These are phyloP conservation scores for Trachelus stipa DNA, from an alignment of 2,888 invertebrate genomes.

Conservation along the genomic window DNA sequence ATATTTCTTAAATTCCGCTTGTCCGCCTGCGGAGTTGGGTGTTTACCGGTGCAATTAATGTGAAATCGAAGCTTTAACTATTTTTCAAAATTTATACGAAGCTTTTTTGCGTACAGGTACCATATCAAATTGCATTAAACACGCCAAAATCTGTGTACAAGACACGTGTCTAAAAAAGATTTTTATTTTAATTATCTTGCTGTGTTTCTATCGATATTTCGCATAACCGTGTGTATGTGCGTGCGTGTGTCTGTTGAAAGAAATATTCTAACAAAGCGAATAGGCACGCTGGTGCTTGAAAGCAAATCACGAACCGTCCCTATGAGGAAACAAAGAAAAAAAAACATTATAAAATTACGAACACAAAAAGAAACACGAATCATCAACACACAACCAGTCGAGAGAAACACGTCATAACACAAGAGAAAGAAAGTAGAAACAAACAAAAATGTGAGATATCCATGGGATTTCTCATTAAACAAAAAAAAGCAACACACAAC, in stretches of 20 bases:
- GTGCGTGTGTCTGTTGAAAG: not conserved
- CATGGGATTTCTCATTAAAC: conserved; percentile 7
- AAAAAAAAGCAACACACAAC: conserved; percentile 20
- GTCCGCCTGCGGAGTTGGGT: too few relatives aligned
- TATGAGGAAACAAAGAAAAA: not conserved
- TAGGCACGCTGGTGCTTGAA: not conserved
- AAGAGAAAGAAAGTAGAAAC: not conserved
- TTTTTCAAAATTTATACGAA: not conserved
- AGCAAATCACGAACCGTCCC: not conserved
- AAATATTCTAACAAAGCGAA: not conserved
- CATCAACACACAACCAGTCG: not conserved
- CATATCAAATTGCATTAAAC: not conserved
- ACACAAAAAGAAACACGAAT: not conserved
- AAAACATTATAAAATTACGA: not conserved
- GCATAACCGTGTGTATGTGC: not conserved
- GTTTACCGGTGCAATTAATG: not conserved
- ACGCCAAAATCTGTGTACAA: not conserved
- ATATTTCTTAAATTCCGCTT: not conserved
- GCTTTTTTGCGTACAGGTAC: not conserved
- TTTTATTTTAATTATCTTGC: not conserved
- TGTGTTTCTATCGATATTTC: not conserved
- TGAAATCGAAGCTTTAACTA: not conserved
- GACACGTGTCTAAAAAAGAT: not conserved
- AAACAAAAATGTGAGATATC: not conserved
- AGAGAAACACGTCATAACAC: not conserved